Conservation (phyloP, 2,113 vertebrate genomes). For the Synodontis membranacea region DNA sequence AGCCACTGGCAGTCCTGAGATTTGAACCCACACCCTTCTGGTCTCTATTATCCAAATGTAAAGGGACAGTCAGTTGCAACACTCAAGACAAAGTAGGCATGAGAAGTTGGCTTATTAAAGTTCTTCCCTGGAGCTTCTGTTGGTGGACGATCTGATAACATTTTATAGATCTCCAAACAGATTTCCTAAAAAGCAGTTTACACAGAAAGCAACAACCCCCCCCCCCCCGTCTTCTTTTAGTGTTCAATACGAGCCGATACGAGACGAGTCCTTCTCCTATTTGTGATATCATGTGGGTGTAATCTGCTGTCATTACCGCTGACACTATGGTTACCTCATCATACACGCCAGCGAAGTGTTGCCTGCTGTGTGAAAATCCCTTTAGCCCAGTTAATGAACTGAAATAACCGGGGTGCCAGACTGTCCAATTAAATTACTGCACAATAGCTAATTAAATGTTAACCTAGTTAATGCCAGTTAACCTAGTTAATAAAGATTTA, state of each 20-base stretch:
- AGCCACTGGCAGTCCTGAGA: background rate
- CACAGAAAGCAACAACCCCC: background rate
- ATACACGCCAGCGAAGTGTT: too few relatives aligned
- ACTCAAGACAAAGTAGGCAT: background rate
- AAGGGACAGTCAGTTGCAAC: background rate
- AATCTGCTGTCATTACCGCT: background rate
- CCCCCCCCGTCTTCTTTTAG: background rate
- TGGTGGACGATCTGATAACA: background rate
- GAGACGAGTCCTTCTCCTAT: background rate
- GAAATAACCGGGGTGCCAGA: too few relatives aligned
- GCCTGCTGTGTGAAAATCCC: too few relatives aligned
- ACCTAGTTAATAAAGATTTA: too few relatives aligned
- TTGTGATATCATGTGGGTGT: background rate
- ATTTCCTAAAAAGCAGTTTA: too few relatives aligned
- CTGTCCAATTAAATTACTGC: too few relatives aligned
- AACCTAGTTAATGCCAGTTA: too few relatives aligned
- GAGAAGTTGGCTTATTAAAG: background rate
- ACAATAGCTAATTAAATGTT: too few relatives aligned
- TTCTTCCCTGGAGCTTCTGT: too few relatives aligned
- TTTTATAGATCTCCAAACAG: background rate
- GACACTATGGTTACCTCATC: background rate
- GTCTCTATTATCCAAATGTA: background rate
- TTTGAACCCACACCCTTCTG: constrained; percentile 3
- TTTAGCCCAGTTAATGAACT: background rate
- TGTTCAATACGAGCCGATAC: background rate